Evolutionary conservation across 1,140 invertebrate species (phyloP), one percentile per base, ranked within the genome.

Genomic region (Drosophila pectinifera): DNA sequence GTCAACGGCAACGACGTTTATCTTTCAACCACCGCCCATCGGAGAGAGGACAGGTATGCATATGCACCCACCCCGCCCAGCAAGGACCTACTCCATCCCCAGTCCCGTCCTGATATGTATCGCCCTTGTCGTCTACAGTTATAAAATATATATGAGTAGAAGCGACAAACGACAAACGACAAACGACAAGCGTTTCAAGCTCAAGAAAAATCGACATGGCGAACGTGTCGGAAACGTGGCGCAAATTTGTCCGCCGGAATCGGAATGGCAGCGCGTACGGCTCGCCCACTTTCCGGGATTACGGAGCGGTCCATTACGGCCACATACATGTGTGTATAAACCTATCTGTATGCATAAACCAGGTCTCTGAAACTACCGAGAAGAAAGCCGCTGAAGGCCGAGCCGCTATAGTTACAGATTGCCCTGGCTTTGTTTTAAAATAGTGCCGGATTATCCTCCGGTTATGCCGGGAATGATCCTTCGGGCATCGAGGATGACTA

Each of bases 191-290:
- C 68, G 48, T 36, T 31, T 31, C 48, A 31, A 36, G 84, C 83
- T 77, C 78, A 89, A 88, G 84, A 88, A 88, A 88, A 88, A 88
- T 88, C 80, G 84, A 88, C 83, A 79, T 89, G 84, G 84, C 67
- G 72, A 88, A 89, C 79, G 84, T 86, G 83, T 82, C 83, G 83
- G 51, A 86, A 86, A 86, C 83, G 83, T 88, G 83, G 80, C 84
- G 81, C 83, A 83, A 88, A 88, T 88, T 88, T 89, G 79, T 89
- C 65, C 62, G 38, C 31, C 57, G 39, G 62, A 58, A 62, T 62
- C 62, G 59, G 64, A 70, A 79, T 68, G 65, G 75, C 76, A 78
- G 46, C 59, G 48, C 57, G 67, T 73, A 53, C 49, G 31, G 49
- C 7, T 89, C 22, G 73, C 82, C 82, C 74, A 83, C 84, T 88